Evolutionary conservation across 1,140 invertebrate genomes (phyloP), one percentile per base, ranked within the genome.

Genomic region (Acromyrmex echinatior): DNA sequence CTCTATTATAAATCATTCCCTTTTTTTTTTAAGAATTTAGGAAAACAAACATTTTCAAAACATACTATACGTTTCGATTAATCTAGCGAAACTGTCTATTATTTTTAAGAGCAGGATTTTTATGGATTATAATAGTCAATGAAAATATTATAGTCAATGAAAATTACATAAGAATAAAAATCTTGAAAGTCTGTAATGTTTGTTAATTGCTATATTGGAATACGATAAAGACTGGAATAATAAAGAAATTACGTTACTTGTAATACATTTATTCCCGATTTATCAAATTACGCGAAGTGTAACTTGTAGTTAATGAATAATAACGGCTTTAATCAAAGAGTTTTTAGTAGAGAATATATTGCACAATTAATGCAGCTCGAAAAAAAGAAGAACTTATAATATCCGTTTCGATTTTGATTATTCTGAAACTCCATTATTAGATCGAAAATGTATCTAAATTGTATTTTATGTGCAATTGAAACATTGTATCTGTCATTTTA

Each of bases 231-330:
- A 10, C 14, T 65, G 9, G 62, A 45, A 45, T 2, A 49, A 31
- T 51, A n/a, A 65, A 65, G 10, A 79, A 65, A 65, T 45, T 39
- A 45, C 12, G 51, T 66, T n/a, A 65, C 12, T 65, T 49, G 6
- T 65, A 49, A 49, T 18, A 28, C 25, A 25, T 63, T 78, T 21
- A 66, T 31, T 79, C 10, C 12, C 14, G 7, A 77, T 2, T 63
- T 78, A 14, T 78, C 9, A 63, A 7, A 21, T 79, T 66, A 65
- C 10, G 18, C 10, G 2, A 63, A 78, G 2, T 3, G 28, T 66
- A 79, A 78, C 28, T 66, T 12, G 6, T 6, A 66, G n/a, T 39
- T 28, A 77, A 62, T 18, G 1, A 49, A 31, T 21, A n/a, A 79
- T 21, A 49, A 31, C 16, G 28, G 16, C n/a, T 49, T 53, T 1